phyloP scores from a whole-genome alignment of 1,140 invertebrate genomes.

The Glomeris maerens region DNA sequence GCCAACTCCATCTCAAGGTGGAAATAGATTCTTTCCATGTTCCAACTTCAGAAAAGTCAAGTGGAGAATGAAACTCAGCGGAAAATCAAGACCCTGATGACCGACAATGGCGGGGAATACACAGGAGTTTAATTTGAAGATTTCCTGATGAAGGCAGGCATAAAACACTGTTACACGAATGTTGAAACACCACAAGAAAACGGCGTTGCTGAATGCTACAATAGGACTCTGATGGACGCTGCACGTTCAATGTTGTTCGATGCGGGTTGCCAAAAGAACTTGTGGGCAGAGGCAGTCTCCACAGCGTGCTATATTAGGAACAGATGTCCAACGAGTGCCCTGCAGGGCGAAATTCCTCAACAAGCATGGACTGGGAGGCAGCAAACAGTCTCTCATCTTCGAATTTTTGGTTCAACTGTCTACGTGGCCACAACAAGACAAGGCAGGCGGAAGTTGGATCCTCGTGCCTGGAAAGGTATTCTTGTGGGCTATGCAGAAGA shows the following conservation, averaged over 20 bases:
- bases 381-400: not conserved
- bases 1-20: no score
- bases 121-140: no score
- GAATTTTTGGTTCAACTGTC: not conserved
- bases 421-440: not conserved
- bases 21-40: no score
- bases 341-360: not conserved
- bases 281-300: slow-evolving; percentile 4
- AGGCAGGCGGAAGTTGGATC: not conserved
- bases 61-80: no score
- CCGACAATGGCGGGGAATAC: no score
- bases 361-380: not conserved
- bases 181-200: not conserved
- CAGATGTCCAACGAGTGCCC: not conserved
- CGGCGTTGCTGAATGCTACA: not conserved
- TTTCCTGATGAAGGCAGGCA: no score
- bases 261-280: not conserved
- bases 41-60: no score
- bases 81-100: no score
- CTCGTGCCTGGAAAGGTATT: not conserved
- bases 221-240: not conserved
- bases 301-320: not conserved
- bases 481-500: not conserved
- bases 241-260: not conserved
- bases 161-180: no score